Base-by-base conservation (phyloP, 2,888 invertebrate genomes). In the Coelopa pilipes region DNA sequence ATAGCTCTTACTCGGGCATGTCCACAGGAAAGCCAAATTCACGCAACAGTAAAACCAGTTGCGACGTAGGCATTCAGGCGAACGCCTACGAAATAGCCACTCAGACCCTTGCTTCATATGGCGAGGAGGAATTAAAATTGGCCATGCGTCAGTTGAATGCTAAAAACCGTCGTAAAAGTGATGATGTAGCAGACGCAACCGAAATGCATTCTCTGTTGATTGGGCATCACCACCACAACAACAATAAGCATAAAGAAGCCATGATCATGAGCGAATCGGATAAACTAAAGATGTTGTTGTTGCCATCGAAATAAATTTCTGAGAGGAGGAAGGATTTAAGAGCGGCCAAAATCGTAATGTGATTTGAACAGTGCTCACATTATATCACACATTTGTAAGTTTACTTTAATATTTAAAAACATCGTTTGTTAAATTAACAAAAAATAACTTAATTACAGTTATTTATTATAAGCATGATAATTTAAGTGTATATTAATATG, bases 31-130 rank as follows among this genome's bases (percentile, higher is more conserved):
- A 88, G 77, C 86, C 87, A 10, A 85, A 87, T 80, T 89, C 89
- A 13, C 87, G 89, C 11, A 89, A 89, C 72, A 90, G 90, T 75
- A 89, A 89, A 79, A 89, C 88, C 1, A 90, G 90, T 63, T 90
- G 89, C 70, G 90, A 90, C 78, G 90, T 90, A 11, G 90, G 90
- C 11, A 90, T 90, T n/a, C 90, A 90, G 80, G 89, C 90, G 0
- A 90, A 90, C 81, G 89, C 89, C 1, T 89, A 88, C 74, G 90
- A 90, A 79, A 89, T 90, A 65, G 88, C 87, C 17, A 88, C 88
- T 59, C 89, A 88, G 24, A 85, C 87, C 11, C 59, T 84, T 21
- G 80, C 82, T 21, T 81, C 82, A 13, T 85, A 82, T 73, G 85
- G 82, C 5, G 83, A 83, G 13, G 84, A 84, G 12, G 83, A 85